These are phyloP conservation scores for Leptodactylus fuscus DNA, from an alignment of 2,113 vertebrate genomes.

Conservation along the genomic window DNA sequence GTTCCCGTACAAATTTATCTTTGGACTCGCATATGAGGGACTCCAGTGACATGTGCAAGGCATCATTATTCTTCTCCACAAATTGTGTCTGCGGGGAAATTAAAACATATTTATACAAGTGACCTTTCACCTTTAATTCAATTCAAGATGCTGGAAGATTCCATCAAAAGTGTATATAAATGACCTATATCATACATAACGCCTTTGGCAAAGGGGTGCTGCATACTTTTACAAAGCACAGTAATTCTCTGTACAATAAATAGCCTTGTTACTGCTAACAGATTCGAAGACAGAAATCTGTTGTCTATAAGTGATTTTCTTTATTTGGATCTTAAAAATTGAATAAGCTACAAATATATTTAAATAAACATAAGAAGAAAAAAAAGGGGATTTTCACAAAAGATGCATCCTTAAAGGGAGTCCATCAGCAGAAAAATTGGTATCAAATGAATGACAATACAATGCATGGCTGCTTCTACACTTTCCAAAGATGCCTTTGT, in stretches of 20 bases:
- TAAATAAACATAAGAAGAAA: too few species aligned
- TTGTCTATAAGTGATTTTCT: too few species aligned
- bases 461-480: too few species aligned
- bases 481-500: too few species aligned
- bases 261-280: neutral
- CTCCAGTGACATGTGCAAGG: conserved; percentile 96
- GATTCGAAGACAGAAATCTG: neutral
- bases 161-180: neutral
- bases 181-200: neutral
- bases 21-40: conserved; percentile 93
- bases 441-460: too few species aligned
- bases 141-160: neutral
- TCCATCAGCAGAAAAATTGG: too few species aligned
- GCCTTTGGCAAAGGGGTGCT: neutral
- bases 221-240: neutral
- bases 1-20: conserved; percentile 87
- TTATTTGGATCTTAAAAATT: neutral
- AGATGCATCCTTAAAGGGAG: too few species aligned
- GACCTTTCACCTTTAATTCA: neutral
- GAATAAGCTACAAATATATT: neutral
- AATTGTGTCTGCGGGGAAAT: conserved; percentile 85
- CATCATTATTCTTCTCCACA: conserved; percentile 99
- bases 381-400: too few species aligned
- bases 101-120: conserved; percentile 1
- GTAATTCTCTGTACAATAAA: neutral